Base-by-base conservation (phyloP, 2,113 vertebrate species). In the Chitala chitala region DNA sequence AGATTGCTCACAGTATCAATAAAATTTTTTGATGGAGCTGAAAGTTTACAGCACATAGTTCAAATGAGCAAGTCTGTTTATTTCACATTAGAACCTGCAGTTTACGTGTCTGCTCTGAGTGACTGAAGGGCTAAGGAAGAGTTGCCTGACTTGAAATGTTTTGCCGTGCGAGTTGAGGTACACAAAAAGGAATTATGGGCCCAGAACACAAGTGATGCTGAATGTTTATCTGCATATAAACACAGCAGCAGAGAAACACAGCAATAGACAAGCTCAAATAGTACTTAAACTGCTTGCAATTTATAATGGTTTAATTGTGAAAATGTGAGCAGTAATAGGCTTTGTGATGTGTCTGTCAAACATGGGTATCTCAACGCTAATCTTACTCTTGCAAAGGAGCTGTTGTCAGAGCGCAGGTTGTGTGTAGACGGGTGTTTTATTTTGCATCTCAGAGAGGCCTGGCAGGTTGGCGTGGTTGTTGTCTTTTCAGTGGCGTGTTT, bases 291-390 rank as follows among this genome's bases (percentile, higher is more conserved):
- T 40, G 71, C 54, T 79, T 82, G 77, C 80, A 80, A 70, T 82
- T 82, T 86, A 76, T 88, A 89, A 84, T 76, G 77, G 75, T 87
- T 82, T 87, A 85, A 86, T 87, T 88, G 79, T 82, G 84, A 29
- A 75, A 71, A 83, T 78, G 72, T 79, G 72, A 84, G 82, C 83
- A 84, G 78, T 70, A 77, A 73, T 71, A 22, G 83, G 54, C 2
- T 0, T 69, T 58, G 33, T 82, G 33, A 80, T 75, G 82, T 82
- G 81, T 83, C 72, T 79, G 63, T 77, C 79, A 76, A 76, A 83
- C 76, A n/a, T n/a, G n/a, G n/a, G 48, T 64, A 81, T 83, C 84
- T 83, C 85, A 80, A 46, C 80, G 80, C 77, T 79, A 83, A 79
- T 85, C 84, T 82, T 76, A 76, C 69, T 81, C 79, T 5, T 75